Conservation (phyloP, 2,888 invertebrate genomes). For the Entomobrya multifasciata region DNA sequence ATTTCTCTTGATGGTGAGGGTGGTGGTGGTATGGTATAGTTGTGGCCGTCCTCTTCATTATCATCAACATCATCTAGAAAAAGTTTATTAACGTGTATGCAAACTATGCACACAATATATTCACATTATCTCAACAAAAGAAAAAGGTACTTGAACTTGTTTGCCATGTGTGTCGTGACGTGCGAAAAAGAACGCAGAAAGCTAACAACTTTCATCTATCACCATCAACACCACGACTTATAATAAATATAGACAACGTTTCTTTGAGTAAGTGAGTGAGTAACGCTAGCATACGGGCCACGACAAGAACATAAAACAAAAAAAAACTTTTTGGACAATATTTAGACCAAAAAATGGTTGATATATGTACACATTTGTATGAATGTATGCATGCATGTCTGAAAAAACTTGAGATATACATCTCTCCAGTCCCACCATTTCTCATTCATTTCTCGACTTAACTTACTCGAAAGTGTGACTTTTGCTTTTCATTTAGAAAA, state of each 20-base stretch:
- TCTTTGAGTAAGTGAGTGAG: too few species aligned
- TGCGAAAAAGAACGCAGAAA: slow-evolving; percentile 22
- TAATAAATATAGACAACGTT: slow-evolving; percentile 10
- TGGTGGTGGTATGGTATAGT: too few species aligned
- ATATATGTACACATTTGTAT: background rate
- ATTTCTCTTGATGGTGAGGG: slow-evolving; percentile 38
- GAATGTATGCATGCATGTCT: background rate
- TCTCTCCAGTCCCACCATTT: slow-evolving; percentile 4
- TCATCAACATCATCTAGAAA: slow-evolving; percentile 40
- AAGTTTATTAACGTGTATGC: slow-evolving; percentile 13
- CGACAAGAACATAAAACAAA: slow-evolving; percentile 17
- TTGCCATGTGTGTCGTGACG: slow-evolving; percentile 2
- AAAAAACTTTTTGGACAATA: background rate
- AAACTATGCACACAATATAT: slow-evolving; percentile 14
- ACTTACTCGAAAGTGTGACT: slow-evolving; percentile 39
- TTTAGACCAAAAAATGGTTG: background rate
- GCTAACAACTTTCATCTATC: slow-evolving; percentile 65
- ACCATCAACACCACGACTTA: slow-evolving; percentile 54
- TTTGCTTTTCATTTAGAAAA: slow-evolving; percentile 70
- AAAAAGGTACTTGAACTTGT: background rate
- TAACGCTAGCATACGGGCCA: too few species aligned
- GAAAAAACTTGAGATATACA: slow-evolving; percentile 30
- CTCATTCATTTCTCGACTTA: slow-evolving; percentile 34
- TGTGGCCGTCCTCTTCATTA: slow-evolving; percentile 45
- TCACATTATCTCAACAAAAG: slow-evolving; percentile 7